Evolutionary conservation across 2,113 vertebrate species (phyloP).

Genomic region (Cottus gobio): DNA sequence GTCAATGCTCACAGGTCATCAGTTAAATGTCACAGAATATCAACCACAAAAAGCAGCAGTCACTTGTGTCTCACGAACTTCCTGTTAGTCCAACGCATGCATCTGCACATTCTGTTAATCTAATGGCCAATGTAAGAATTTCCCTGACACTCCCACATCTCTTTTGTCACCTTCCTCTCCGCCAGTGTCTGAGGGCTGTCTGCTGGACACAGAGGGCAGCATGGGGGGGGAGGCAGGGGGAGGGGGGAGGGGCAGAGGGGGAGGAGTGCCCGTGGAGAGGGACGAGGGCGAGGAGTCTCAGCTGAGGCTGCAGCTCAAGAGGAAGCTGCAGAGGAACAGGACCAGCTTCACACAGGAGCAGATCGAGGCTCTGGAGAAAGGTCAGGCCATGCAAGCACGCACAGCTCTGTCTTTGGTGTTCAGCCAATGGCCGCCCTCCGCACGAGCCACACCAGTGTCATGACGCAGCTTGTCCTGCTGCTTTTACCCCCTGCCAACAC

Average conservation of each 20-base stretch:
- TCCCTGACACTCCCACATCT: constrained; percentile 18
- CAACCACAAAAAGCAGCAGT: not conserved
- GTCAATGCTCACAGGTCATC: not conserved
- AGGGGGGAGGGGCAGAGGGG: constrained; percentile 66
- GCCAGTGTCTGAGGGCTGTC: constrained; percentile 82
- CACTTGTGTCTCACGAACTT: constrained; percentile 4
- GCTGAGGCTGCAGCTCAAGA: constrained; percentile 89
- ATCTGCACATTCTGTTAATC: not conserved
- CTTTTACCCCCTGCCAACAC: constrained; percentile 35
- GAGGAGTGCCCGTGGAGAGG: constrained; percentile 78
- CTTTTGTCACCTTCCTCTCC: constrained; percentile 52
- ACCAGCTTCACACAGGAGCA: constrained; percentile 91
- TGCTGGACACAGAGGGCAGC: constrained; percentile 81
- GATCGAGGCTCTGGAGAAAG: constrained; percentile 91
- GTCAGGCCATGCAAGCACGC: constrained; percentile 72
- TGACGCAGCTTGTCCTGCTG: constrained; percentile 55
- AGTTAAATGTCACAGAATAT: not conserved
- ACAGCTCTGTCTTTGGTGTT: constrained; percentile 33
- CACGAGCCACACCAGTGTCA: constrained; percentile 34
- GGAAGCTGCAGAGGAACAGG: constrained; percentile 89
- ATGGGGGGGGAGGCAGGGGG: constrained; percentile 76
- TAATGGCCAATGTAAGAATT: not conserved
- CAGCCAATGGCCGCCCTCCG: constrained; percentile 50
- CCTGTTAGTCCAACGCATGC: not conserved
- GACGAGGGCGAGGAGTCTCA: constrained; percentile 87